Percentiles rank a stretch among this genome's conserved stretches.
Evolutionary conservation across 2,113 vertebrate species (phyloP).

Genomic region (Columbina picui): DNA sequence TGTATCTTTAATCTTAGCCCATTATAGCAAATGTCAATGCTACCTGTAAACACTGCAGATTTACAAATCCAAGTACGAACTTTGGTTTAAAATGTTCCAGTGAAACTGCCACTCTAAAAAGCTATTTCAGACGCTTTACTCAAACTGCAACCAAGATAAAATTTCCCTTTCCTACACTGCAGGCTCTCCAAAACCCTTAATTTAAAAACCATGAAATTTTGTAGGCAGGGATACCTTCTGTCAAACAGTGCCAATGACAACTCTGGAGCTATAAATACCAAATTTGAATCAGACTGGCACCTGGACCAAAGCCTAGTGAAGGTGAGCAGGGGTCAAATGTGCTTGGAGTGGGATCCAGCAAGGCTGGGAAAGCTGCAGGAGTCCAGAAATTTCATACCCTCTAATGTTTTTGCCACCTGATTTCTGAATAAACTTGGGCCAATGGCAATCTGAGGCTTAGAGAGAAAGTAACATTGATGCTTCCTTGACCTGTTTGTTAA

Average conservation of each 20-base stretch:
- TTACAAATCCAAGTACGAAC: background rate
- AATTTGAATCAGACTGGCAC: background rate
- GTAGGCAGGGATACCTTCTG: background rate
- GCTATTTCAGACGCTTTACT: background rate
- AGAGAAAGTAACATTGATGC: background rate
- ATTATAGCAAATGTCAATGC: background rate
- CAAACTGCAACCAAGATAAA: background rate
- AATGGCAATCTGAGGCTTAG: background rate
- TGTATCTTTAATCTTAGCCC: background rate
- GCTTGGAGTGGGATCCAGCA: background rate
- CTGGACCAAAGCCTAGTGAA: background rate
- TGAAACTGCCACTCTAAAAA: background rate
- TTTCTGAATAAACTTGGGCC: background rate
- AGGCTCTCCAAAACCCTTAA: background rate
- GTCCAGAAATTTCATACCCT: background rate
- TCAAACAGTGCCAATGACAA: background rate
- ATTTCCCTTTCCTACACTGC: background rate
- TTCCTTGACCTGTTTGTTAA: background rate
- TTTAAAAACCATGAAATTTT: background rate
- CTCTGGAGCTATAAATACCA: background rate
- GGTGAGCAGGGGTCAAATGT: background rate
- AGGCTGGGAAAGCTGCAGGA: background rate
- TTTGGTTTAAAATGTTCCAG: background rate
- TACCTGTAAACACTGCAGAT: background rate
- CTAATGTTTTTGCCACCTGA: background rate